Evolutionary conservation across 1,140 invertebrate species (phyloP), one percentile per base, ranked within the genome.

Genomic region (Mya arenaria): DNA sequence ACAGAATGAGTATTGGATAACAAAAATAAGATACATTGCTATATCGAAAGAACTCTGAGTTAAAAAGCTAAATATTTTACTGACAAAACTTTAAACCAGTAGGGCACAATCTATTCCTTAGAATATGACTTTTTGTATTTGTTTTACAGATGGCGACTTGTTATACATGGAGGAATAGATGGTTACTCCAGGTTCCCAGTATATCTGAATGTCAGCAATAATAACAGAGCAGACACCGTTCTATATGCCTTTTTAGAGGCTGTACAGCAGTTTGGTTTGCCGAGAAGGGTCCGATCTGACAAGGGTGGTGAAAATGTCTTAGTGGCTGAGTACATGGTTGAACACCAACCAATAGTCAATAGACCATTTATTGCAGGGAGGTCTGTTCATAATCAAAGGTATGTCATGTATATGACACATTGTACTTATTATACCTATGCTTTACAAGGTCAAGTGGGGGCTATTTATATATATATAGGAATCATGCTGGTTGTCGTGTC

Each of bases 141-240:
- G 0, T 60, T 69, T 71, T 84, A 41, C 48, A 75, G 73, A 65
- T 86, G 84, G 80, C 52, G 83, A 55, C 52, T 86, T 66, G 74
- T 86, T 41, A 80, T 85, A 17, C 84, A 86, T 80, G 84, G 84
- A 13, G 78, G 85, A 32, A 75, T 84, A 5, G 81, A 86, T 75
- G 84, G 84, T 1, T 83, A 34, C 56, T 85, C 81, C 17, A 75
- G 84, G 34, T 36, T 86, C 5, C 56, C 58, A 10, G 75, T 80
- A 34, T 83, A 44, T 60, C 32, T 85, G 17, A 73, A 77, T 63
- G 52, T 68, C 37, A 79, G 48, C 68, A 79, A 56, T 44, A 79
- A 73, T 55, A 86, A 86, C 60, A 63, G 55, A 41, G 69, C 84
- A 30, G 8, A 68, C 25, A 85, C 68, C 74, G 84, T 86, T 17